phyloP scores from a whole-genome alignment of 1,140 invertebrate genomes.

The Bombus confusus region DNA sequence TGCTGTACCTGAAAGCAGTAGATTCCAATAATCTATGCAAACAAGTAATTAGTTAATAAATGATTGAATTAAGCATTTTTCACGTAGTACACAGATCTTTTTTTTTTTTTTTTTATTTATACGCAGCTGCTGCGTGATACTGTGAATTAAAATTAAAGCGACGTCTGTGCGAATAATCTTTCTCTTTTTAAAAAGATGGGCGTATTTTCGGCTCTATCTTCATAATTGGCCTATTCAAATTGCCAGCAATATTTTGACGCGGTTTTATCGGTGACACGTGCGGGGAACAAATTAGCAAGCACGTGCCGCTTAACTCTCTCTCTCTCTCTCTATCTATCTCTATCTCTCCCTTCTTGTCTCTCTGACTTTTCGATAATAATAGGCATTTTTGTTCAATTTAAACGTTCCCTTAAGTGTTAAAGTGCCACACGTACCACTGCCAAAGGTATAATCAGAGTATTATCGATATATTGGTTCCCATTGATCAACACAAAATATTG shows the following conservation, averaged over 20 bases:
- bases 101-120: not conserved
- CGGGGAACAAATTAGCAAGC: conserved; percentile 71
- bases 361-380: conserved; percentile 56
- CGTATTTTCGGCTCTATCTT: conserved; percentile 40
- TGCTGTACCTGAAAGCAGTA: no score
- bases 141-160: conserved; percentile 30
- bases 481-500: conserved; percentile 12
- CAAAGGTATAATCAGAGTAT: conserved; percentile 25
- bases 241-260: conserved; percentile 78
- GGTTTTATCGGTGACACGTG: conserved; percentile 80
- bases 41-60: not conserved
- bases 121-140: not conserved
- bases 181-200: conserved; percentile 36
- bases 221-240: conserved; percentile 78
- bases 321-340: not conserved
- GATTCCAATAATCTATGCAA: not conserved
- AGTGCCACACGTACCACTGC: conserved; percentile 3
- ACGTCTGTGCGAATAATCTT: not conserved
- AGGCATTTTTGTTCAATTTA: conserved; percentile 64
- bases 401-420: conserved; percentile 49
- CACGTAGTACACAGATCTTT: no score
- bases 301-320: conserved; percentile 67
- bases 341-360: not conserved
- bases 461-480: not conserved
- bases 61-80: not conserved